phyloP scores from a whole-genome alignment of 2,113 vertebrate species.

The Nannobrachium achirus region DNA sequence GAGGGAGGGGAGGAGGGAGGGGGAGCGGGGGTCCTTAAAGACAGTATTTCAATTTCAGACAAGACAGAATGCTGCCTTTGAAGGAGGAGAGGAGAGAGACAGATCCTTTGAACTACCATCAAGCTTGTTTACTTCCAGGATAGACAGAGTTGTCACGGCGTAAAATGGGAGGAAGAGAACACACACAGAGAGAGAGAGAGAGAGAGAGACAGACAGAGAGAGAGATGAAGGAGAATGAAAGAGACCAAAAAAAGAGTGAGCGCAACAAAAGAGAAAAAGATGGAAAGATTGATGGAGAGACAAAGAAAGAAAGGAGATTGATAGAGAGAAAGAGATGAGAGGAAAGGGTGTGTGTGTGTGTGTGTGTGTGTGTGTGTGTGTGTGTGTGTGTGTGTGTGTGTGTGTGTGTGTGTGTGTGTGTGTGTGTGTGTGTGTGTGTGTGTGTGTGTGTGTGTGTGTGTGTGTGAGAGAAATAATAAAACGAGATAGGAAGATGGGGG shows the following conservation, averaged over 20 bases:
- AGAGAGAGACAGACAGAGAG: not conserved
- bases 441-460: too few relatives aligned
- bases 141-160: constrained; percentile 86
- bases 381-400: too few relatives aligned
- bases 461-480: not conserved
- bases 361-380: too few relatives aligned
- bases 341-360: not conserved
- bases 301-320: not conserved
- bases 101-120: constrained; percentile 57
- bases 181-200: not conserved
- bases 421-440: too few relatives aligned
- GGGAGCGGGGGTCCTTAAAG: constrained; percentile 47
- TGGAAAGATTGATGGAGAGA: not conserved
- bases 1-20: not conserved
- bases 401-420: too few relatives aligned
- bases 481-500: not conserved
- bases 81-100: constrained; percentile 2
- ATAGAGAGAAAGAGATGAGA: not conserved
- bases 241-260: not conserved
- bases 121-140: constrained; percentile 72
- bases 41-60: constrained; percentile 66
- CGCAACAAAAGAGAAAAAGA: not conserved
- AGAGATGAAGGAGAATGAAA: not conserved
- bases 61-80: constrained; percentile 11
- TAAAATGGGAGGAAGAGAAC: constrained; percentile 41